Conservation (phyloP, 2,888 invertebrate genomes). For the Pachydiplax longipennis region DNA sequence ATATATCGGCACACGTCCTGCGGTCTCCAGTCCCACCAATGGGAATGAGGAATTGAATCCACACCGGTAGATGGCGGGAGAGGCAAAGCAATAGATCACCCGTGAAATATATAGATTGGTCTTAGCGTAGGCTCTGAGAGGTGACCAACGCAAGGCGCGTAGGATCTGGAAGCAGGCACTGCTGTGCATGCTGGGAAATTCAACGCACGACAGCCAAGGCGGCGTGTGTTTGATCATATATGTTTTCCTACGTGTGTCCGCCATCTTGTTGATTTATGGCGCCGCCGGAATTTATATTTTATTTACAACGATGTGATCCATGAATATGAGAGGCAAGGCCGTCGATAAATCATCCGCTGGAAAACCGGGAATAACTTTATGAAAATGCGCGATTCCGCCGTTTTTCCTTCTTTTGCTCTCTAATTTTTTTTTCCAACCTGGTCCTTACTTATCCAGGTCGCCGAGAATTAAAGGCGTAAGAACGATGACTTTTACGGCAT, state of each 20-base stretch:
- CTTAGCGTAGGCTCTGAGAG: background rate
- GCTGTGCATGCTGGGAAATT: background rate
- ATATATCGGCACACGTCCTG: background rate
- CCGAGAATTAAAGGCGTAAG: background rate
- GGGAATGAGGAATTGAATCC: no score
- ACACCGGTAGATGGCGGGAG: no score
- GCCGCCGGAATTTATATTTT: constrained; percentile 3
- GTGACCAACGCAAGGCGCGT: background rate
- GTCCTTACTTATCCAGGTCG: background rate
- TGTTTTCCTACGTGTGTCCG: background rate
- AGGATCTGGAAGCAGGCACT: no score
- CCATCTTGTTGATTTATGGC: constrained; percentile 11
- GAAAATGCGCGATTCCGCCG: background rate
- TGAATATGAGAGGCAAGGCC: background rate
- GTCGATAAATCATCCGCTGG: constrained; percentile 1
- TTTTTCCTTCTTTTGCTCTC: background rate
- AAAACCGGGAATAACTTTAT: constrained; percentile 6
- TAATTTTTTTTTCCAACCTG: background rate
- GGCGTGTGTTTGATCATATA: background rate
- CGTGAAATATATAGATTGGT: background rate
- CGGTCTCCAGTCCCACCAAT: no score
- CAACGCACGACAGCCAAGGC: constrained; percentile 6
- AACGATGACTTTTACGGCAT: background rate
- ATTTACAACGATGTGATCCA: constrained; percentile 34
- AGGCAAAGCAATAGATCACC: background rate